phyloP scores from a whole-genome alignment of 2,797 vertebrate genomes.

The Lophius americanus region DNA sequence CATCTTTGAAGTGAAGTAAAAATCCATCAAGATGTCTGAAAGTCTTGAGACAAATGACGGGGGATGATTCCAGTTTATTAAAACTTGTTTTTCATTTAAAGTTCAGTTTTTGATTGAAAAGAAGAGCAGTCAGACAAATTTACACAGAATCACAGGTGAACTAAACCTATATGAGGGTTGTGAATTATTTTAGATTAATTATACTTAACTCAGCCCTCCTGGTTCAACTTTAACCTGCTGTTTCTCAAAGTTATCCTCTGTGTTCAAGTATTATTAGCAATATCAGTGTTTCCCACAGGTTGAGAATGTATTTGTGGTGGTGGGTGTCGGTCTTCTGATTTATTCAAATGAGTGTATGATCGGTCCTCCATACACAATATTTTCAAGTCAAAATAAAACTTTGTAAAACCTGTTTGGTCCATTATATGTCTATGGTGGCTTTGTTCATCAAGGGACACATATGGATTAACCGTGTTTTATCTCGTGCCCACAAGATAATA shows the following conservation, averaged over 20 bases:
- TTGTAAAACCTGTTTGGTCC: too few species aligned
- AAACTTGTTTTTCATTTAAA: neutral
- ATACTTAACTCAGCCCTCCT: neutral
- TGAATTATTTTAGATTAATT: neutral
- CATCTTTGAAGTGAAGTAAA: neutral
- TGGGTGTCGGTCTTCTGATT: too few species aligned
- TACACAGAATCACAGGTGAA: neutral
- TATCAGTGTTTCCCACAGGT: too few species aligned
- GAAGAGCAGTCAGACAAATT: neutral
- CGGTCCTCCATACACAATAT: too few species aligned
- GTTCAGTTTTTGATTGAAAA: neutral
- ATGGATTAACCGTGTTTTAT: too few species aligned
- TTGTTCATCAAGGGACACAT: too few species aligned
- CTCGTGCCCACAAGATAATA: too few species aligned
- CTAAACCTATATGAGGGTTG: neutral
- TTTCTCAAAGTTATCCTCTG: neutral
- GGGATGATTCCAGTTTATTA: neutral
- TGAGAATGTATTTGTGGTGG: too few species aligned
- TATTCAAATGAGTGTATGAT: too few species aligned
- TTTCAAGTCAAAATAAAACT: too few species aligned
- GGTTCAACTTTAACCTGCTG: neutral
- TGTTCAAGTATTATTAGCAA: neutral
- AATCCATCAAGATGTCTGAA: slow-evolving; percentile 3
- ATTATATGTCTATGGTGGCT: too few species aligned
- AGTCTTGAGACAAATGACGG: neutral